Evolutionary conservation across 2,888 invertebrate genomes (phyloP).

Genomic region (Tetragonisca angustula): DNA sequence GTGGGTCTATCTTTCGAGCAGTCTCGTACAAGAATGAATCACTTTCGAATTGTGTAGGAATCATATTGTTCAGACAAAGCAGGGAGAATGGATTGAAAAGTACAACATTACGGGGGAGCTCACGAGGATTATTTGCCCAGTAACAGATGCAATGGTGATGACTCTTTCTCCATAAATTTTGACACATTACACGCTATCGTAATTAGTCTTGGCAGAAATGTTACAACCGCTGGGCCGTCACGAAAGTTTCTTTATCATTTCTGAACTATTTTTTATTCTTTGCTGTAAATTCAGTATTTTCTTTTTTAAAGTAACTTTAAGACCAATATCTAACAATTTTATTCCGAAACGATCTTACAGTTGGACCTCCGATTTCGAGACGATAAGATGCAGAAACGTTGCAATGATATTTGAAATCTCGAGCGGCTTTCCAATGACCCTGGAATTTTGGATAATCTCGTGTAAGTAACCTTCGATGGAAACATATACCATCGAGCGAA

Average conservation of each 20-base stretch:
- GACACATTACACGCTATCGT: slow-evolving; percentile 72
- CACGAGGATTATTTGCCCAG: slow-evolving; percentile 42
- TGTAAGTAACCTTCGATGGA: not conserved
- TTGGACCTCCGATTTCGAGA: not conserved
- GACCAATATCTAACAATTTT: not conserved
- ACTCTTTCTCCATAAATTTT: slow-evolving; percentile 76
- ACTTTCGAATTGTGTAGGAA: not conserved
- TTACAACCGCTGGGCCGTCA: slow-evolving; percentile 73
- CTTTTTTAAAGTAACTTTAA: not conserved
- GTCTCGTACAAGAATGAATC: slow-evolving; percentile 2
- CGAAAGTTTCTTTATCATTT: not conserved
- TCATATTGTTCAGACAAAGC: slow-evolving; percentile 21
- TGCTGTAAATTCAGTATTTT: not conserved
- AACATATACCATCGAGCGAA: not conserved
- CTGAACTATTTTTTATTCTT: slow-evolving; percentile 12
- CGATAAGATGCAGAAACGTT: not conserved
- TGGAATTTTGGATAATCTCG: not conserved
- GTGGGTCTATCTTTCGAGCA: not conserved
- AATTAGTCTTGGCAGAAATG: slow-evolving; percentile 83
- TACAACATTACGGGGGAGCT: slow-evolving; percentile 16
- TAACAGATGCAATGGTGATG: slow-evolving; percentile 44
- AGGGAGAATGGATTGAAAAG: slow-evolving; percentile 36
- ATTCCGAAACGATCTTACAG: not conserved
- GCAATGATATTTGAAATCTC: not conserved
- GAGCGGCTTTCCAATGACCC: not conserved